Percentiles rank a stretch among this genome's conserved stretches.
Evolutionary conservation across 2,888 invertebrate genomes (phyloP).

Genomic region (Troides aeacus): DNA sequence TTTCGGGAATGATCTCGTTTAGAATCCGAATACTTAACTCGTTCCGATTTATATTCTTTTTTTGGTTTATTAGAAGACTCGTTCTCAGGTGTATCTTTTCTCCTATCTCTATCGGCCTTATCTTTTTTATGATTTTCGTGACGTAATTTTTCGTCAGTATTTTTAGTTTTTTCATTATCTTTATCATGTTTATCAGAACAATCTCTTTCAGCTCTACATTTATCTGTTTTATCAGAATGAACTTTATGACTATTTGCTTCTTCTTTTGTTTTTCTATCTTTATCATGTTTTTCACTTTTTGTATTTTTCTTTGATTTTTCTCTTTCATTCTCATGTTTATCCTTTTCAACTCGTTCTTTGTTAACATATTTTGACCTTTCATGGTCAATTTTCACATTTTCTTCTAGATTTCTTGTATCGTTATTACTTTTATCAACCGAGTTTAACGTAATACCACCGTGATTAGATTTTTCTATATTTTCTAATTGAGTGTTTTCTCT

Average conservation of each 20-base stretch:
- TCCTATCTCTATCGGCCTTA: constrained; percentile 62
- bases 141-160: constrained; percentile 62
- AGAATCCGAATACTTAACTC: constrained; percentile 58
- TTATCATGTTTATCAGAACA: constrained; percentile 50
- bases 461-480: constrained; percentile 65
- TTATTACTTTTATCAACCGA: constrained; percentile 46
- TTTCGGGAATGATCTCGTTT: constrained; percentile 69
- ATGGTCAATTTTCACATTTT: constrained; percentile 63
- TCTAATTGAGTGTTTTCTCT: constrained; percentile 75
- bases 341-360: constrained; percentile 63
- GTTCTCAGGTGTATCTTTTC: constrained; percentile 54
- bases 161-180: constrained; percentile 57
- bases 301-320: constrained; percentile 56
- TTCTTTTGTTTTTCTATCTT: constrained; percentile 54
- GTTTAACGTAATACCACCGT: constrained; percentile 42
- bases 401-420: constrained; percentile 62
- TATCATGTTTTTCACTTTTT: constrained; percentile 56
- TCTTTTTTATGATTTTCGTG: constrained; percentile 76
- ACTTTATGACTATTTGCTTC: constrained; percentile 46
- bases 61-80: constrained; percentile 52
- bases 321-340: constrained; percentile 62
- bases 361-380: constrained; percentile 56
- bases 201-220: constrained; percentile 51
- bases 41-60: constrained; percentile 73
- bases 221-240: constrained; percentile 46